Conservation (phyloP, 2,797 vertebrate species). For the Hyperoplus immaculatus region DNA sequence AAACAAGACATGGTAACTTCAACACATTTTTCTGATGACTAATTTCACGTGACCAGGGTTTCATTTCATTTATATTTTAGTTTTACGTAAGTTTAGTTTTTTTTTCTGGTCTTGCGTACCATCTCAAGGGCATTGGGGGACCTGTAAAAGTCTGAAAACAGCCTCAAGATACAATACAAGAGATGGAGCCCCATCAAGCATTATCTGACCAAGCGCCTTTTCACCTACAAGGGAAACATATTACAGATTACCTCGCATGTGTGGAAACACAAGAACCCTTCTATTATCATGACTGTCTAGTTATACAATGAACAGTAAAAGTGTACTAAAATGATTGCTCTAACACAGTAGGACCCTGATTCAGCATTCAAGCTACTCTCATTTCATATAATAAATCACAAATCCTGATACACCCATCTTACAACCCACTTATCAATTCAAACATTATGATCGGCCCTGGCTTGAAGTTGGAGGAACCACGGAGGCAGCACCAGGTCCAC, state of each 20-base stretch:
- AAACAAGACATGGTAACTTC: slow-evolving; percentile 36
- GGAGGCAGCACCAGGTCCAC: slow-evolving; percentile 80
- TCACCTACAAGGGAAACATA: slow-evolving; percentile 99
- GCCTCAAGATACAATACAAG: slow-evolving; percentile 98
- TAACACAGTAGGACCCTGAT: slow-evolving; percentile 25
- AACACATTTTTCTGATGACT: slow-evolving; percentile 22
- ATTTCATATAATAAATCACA: slow-evolving; percentile 12
- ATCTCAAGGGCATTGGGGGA: slow-evolving; percentile 92
- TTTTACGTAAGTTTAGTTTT: slow-evolving; percentile 28
- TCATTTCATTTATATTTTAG: slow-evolving; percentile 33
- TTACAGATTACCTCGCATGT: slow-evolving; percentile 99
- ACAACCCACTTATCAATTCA: neutral
- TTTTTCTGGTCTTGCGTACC: slow-evolving; percentile 95
- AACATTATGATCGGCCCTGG: slow-evolving; percentile 17
- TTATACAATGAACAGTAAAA: slow-evolving; percentile 11
- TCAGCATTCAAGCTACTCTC: slow-evolving; percentile 4
- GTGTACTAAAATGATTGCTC: slow-evolving; percentile 2
- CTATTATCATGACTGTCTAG: neutral
- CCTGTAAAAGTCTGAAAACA: slow-evolving; percentile 98
- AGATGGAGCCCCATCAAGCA: slow-evolving; percentile 96
- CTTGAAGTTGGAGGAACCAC: slow-evolving; percentile 42
- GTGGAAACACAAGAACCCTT: slow-evolving; percentile 89
- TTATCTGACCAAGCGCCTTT: slow-evolving; percentile 91
- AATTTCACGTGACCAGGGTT: slow-evolving; percentile 67
- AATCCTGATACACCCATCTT: slow-evolving; percentile 25